Percentiles rank a stretch among this genome's conserved stretches.
phyloP scores from a whole-genome alignment of 2,888 invertebrate species.

The Pammene aurita region DNA sequence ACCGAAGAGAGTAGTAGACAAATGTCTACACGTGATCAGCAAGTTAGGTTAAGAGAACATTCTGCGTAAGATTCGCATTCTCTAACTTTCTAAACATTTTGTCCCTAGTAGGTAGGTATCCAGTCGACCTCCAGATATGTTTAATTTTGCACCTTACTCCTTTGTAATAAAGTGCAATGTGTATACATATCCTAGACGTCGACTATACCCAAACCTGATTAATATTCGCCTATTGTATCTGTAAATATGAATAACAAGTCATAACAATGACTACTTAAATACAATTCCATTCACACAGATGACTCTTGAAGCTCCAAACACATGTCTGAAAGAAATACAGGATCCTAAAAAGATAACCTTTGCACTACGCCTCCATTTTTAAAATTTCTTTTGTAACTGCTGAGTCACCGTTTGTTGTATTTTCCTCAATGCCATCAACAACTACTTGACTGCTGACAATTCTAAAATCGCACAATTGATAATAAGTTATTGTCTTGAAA shows the following conservation, averaged over 20 bases:
- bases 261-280: neutral
- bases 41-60: too few relatives aligned
- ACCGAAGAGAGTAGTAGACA: too few relatives aligned
- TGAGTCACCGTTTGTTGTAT: too few relatives aligned
- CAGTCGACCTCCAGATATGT: too few relatives aligned
- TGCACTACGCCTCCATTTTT: neutral
- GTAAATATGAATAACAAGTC: neutral
- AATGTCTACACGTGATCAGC: too few relatives aligned
- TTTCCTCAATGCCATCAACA: neutral
- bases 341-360: conserved; percentile 12
- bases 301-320: neutral
- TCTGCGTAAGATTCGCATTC: too few relatives aligned
- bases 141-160: too few relatives aligned
- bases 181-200: too few relatives aligned
- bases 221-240: neutral
- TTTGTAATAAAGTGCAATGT: too few relatives aligned
- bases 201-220: too few relatives aligned
- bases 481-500: neutral
- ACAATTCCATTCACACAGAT: neutral
- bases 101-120: too few relatives aligned
- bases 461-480: neutral
- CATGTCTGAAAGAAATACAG: neutral
- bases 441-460: neutral
- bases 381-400: neutral
- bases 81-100: too few relatives aligned